A percentile compares a stretch with the other conserved stretches of the same genome.
Conservation (phyloP, 2,888 invertebrate genomes). For the Drosophila heteroneura region DNA sequence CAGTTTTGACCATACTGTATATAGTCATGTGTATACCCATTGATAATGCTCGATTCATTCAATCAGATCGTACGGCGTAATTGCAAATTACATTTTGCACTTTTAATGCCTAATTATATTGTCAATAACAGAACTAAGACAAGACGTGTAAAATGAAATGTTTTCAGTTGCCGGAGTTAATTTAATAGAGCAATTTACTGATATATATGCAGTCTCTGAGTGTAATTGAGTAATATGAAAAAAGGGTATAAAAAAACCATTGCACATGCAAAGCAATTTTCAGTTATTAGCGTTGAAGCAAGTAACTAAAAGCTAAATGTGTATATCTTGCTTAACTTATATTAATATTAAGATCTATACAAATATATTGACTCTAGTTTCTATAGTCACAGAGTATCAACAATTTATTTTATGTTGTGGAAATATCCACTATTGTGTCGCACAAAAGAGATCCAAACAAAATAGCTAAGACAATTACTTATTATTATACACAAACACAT, state of each 20-base stretch:
- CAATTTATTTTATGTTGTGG: neutral
- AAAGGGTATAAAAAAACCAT: neutral
- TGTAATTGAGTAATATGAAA: neutral
- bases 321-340: neutral
- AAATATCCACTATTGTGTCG: neutral
- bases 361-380: neutral
- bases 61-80: constrained; percentile 18
- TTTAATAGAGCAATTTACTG: constrained; percentile 2
- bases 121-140: constrained; percentile 11
- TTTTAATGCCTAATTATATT: constrained; percentile 35
- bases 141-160: constrained; percentile 15
- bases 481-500: neutral
- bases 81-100: constrained; percentile 15
- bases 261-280: neutral
- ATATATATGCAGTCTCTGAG: neutral
- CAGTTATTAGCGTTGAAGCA: neutral
- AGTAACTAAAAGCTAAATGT: neutral
- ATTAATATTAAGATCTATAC: neutral
- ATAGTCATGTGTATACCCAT: neutral
- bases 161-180: neutral
- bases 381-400: neutral
- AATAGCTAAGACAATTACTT: neutral
- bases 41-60: constrained; percentile 19
- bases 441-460: neutral
- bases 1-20: constrained; percentile 7